A percentile compares a stretch with the other conserved stretches of the same genome.
Evolutionary conservation across 2,797 vertebrate genomes (phyloP).

Genomic region (Gambelia wislizenii): DNA sequence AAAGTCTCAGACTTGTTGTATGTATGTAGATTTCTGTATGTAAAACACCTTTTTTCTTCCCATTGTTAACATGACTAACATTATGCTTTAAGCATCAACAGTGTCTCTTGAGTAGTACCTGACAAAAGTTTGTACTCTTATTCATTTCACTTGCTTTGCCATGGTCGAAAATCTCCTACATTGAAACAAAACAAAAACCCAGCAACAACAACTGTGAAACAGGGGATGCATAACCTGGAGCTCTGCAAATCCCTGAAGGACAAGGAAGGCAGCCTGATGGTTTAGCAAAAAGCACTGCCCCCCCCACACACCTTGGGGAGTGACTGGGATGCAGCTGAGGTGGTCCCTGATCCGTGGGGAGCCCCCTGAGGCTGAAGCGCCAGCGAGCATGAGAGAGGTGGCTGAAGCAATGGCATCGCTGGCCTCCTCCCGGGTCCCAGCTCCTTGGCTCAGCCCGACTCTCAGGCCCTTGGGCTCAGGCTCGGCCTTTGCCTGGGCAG

Average conservation of each 20-base stretch:
- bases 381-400: not conserved
- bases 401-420: no score
- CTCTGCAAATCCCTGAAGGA: conserved; percentile 83
- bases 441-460: not conserved
- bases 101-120: conserved; percentile 95
- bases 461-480: not conserved
- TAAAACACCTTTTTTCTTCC: conserved; percentile 92
- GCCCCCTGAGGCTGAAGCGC: not conserved
- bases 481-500: no score
- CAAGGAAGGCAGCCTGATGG: conserved; percentile 51
- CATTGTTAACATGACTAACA: conserved; percentile 96
- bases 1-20: conserved; percentile 76
- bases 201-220: conserved; percentile 86
- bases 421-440: no score
- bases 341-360: no score
- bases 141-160: conserved; percentile 98
- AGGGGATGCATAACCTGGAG: conserved; percentile 93
- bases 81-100: conserved; percentile 90
- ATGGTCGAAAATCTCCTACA: conserved; percentile 94
- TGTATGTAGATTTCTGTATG: conserved; percentile 93
- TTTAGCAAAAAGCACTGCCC: no score
- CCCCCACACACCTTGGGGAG: conserved; percentile 5
- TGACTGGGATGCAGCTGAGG: not conserved
- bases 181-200: conserved; percentile 77
- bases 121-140: conserved; percentile 93